These are phyloP conservation scores for Schlechtendalia chinensis DNA, from an alignment of 1,140 invertebrate species.

Conservation along the genomic window DNA sequence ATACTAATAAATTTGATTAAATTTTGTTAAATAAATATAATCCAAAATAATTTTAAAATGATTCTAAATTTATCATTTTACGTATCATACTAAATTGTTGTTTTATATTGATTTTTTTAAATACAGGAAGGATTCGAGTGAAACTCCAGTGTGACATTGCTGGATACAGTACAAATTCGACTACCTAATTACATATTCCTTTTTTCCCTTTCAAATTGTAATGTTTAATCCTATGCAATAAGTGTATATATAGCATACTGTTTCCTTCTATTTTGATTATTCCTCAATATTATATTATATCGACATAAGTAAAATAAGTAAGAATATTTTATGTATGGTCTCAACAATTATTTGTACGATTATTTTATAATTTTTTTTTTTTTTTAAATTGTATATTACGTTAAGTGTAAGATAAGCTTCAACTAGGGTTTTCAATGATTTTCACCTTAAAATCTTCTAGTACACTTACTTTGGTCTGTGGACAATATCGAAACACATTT, in stretches of 20 bases:
- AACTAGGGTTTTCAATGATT: conserved; percentile 8
- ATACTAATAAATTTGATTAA: too few relatives aligned
- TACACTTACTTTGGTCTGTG: too few relatives aligned
- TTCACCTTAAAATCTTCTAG: neutral
- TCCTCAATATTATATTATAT: conserved; percentile 2
- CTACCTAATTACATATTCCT: neutral
- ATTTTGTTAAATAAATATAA: too few relatives aligned
- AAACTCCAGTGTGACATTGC: conserved; percentile 53
- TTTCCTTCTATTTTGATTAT: neutral
- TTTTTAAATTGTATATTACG: neutral
- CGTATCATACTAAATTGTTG: neutral
- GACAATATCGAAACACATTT: too few relatives aligned
- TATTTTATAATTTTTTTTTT: neutral
- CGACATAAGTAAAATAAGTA: conserved; percentile 15
- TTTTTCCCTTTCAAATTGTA: conserved; percentile 17
- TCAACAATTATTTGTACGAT: neutral
- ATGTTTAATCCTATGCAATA: conserved; percentile 4
- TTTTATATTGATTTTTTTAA: conserved; percentile 49
- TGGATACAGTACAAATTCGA: conserved; percentile 24
- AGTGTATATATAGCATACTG: neutral
- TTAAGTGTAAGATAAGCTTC: neutral
- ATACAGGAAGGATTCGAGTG: conserved; percentile 55
- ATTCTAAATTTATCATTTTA: neutral
- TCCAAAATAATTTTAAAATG: too few relatives aligned
- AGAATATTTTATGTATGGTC: conserved; percentile 31